Conservation (phyloP, 1,140 invertebrate species). For the Hetaerina americana region DNA sequence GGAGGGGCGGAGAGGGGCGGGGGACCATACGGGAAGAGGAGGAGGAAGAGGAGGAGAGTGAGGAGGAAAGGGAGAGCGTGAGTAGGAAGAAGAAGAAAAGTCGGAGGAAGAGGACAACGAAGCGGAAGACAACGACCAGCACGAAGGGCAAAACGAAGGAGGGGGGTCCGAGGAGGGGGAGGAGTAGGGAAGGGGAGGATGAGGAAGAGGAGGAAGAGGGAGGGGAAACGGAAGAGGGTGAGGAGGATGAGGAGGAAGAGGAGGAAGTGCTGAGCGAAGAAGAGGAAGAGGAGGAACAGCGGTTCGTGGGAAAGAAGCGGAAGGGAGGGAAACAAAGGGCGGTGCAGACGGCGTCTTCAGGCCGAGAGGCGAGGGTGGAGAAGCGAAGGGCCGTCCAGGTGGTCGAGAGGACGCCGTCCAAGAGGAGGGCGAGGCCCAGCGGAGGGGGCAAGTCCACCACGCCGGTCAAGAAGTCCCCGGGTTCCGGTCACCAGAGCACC, state of each 20-base stretch:
- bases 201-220: neutral
- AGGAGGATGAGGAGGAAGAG: neutral
- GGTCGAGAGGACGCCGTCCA: neutral
- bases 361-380: neutral
- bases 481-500: neutral
- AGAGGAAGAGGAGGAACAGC: neutral
- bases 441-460: no score
- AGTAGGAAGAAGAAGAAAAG: neutral
- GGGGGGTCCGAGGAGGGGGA: neutral
- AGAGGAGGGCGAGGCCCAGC: neutral
- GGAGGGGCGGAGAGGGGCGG: neutral
- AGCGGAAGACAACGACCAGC: neutral
- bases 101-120: neutral
- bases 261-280: neutral
- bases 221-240: neutral
- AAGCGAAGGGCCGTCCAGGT: neutral
- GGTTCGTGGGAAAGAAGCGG: neutral
- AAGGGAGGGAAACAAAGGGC: neutral
- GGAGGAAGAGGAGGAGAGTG: neutral
- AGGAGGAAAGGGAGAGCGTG: neutral
- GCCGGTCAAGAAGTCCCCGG: neutral
- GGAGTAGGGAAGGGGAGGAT: neutral
- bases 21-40: neutral
- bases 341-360: neutral
- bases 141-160: neutral